Evolutionary conservation across 2,797 vertebrate species (phyloP).

Genomic region (Gorsachius magnificus): DNA sequence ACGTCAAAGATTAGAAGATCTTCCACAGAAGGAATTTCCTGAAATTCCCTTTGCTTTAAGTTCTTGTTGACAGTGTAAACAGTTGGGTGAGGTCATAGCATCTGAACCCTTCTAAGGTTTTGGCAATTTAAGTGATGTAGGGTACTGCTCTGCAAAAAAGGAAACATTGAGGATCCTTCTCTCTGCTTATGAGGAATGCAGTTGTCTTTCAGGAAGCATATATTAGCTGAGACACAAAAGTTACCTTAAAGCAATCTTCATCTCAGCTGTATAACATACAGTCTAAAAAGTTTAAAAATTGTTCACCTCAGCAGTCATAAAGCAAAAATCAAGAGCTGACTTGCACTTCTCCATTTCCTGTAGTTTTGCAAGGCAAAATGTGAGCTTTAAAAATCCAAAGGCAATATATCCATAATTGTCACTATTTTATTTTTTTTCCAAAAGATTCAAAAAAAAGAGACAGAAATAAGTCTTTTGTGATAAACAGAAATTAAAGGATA

Average conservation of each 20-base stretch:
- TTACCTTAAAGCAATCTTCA: conserved; percentile 11
- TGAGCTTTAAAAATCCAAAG: conserved; percentile 15
- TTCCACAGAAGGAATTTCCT: background rate
- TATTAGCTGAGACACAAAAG: conserved; percentile 8
- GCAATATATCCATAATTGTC: background rate
- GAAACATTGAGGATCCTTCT: background rate
- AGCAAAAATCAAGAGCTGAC: background rate
- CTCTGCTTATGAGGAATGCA: background rate
- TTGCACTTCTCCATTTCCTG: conserved; percentile 11
- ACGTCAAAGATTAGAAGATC: background rate
- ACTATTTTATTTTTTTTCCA: background rate
- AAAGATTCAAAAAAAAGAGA: background rate
- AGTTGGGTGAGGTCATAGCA: background rate
- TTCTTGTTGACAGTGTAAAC: background rate
- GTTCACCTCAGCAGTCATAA: background rate
- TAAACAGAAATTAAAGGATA: background rate
- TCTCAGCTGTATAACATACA: background rate
- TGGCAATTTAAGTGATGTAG: background rate
- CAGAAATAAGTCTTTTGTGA: background rate
- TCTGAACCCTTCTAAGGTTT: background rate
- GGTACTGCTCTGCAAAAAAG: background rate
- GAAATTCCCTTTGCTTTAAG: background rate
- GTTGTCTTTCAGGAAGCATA: background rate
- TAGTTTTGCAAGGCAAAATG: conserved; percentile 4
- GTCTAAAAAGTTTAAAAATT: conserved; percentile 22